These are phyloP conservation scores for Vicugna pacos DNA, from an alignment of 2,113 vertebrate species.

Conservation along the genomic window DNA sequence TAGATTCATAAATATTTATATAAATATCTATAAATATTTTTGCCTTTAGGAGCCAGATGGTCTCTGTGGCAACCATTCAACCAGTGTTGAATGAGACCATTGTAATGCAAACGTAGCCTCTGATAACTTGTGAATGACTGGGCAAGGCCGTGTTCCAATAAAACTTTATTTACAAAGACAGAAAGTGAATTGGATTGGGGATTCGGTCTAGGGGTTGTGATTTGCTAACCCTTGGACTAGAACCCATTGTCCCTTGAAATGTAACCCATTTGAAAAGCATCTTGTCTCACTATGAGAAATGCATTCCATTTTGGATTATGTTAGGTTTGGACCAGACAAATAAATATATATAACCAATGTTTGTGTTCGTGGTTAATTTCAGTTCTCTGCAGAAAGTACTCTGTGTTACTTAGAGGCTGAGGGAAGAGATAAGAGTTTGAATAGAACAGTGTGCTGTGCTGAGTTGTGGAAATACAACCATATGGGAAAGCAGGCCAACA, in stretches of 20 bases:
- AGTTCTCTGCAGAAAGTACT: not conserved
- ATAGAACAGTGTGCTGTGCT: not conserved
- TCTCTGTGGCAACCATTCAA: not conserved
- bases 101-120: not conserved
- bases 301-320: not conserved
- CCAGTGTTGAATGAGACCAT: not conserved
- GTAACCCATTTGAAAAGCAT: not conserved
- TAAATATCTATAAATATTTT: not conserved
- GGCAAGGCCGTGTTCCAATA: not conserved
- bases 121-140: not conserved
- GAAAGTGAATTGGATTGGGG: not conserved
- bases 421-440: slow-evolving; percentile 11
- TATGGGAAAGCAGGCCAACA: not conserved
- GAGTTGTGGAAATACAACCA: not conserved
- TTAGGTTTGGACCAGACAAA: not conserved
- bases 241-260: not conserved
- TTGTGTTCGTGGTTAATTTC: not conserved
- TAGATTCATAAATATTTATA: not conserved
- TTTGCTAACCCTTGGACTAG: not conserved
- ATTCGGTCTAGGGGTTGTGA: not conserved
- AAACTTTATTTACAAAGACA: slow-evolving; percentile 53
- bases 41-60: not conserved
- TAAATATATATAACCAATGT: not conserved
- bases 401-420: not conserved
- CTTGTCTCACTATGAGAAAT: not conserved